Conservation (phyloP, 2,113 vertebrate species). For the Alethe castanea region DNA sequence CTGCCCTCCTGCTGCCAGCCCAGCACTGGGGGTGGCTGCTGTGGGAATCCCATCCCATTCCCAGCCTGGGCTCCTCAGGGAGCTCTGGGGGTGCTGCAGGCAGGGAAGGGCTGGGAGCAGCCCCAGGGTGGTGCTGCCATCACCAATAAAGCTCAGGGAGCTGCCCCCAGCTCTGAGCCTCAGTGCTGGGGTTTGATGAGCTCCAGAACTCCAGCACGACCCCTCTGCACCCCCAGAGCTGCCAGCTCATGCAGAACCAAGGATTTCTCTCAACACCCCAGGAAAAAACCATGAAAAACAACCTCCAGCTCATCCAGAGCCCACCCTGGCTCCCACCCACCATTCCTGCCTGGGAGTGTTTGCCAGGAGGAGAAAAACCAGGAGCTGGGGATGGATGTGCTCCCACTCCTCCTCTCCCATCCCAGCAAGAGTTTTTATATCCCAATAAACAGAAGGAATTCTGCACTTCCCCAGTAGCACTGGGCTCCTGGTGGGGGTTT, state of each 20-base stretch:
- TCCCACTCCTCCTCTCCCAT: too few relatives aligned
- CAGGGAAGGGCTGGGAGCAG: background rate
- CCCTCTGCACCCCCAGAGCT: background rate
- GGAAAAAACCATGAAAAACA: background rate
- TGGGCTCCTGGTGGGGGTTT: too few relatives aligned
- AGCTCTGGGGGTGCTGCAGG: background rate
- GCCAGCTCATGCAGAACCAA: background rate
- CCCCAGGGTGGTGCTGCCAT: background rate
- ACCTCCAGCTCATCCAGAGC: background rate
- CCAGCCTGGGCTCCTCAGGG: background rate
- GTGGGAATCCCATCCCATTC: background rate
- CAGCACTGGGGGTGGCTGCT: background rate
- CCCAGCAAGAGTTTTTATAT: too few relatives aligned
- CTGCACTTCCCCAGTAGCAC: too few relatives aligned
- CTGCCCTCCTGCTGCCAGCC: too few relatives aligned
- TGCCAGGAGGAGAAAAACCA: background rate
- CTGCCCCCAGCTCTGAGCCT: background rate
- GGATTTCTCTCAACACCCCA: background rate
- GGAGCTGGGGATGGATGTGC: background rate
- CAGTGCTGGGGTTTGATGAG: background rate
- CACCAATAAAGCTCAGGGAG: background rate
- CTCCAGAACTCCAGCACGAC: conserved; percentile 29
- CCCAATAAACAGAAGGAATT: too few relatives aligned
- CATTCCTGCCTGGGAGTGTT: background rate
- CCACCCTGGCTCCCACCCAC: background rate